phyloP scores from a whole-genome alignment of 2,113 vertebrate species.

The Verasper variegatus region DNA sequence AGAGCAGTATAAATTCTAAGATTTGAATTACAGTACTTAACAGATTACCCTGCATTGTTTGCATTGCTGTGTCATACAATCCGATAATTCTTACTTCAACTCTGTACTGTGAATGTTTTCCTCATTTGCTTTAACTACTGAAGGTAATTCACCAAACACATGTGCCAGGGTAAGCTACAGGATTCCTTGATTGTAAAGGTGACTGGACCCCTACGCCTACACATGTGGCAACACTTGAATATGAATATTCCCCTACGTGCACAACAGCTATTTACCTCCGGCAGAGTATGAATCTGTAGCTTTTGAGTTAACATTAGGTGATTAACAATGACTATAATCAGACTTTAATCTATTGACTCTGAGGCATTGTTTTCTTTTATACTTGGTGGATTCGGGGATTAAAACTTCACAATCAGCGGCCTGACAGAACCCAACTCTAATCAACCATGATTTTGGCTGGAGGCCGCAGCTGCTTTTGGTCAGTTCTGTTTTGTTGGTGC shows the following conservation, averaged over 20 bases:
- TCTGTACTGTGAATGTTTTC: too few species aligned
- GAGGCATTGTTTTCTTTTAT: constrained; percentile 26
- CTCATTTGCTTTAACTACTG: neutral
- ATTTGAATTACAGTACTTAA: neutral
- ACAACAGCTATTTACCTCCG: constrained; percentile 18
- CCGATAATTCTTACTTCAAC: too few species aligned
- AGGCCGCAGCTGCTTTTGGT: constrained; percentile 27
- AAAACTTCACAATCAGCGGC: constrained; percentile 19
- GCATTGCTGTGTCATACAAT: too few species aligned
- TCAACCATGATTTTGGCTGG: constrained; percentile 36
- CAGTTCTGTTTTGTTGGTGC: constrained; percentile 20
- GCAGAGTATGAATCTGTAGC: constrained; percentile 19
- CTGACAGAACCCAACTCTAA: constrained; percentile 21
- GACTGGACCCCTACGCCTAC: constrained; percentile 25
- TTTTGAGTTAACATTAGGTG: constrained; percentile 14
- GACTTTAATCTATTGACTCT: constrained; percentile 22
- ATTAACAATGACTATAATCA: constrained; percentile 24
- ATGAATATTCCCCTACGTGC: constrained; percentile 19
- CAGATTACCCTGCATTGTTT: neutral
- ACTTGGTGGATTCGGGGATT: constrained; percentile 30
- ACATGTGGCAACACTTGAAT: constrained; percentile 2
- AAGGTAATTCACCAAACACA: neutral
- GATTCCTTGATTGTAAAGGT: constrained; percentile 40
- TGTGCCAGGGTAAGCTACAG: neutral
- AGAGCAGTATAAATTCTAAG: neutral